phyloP scores from a whole-genome alignment of 2,113 vertebrate species.

The Arizona elegans region DNA sequence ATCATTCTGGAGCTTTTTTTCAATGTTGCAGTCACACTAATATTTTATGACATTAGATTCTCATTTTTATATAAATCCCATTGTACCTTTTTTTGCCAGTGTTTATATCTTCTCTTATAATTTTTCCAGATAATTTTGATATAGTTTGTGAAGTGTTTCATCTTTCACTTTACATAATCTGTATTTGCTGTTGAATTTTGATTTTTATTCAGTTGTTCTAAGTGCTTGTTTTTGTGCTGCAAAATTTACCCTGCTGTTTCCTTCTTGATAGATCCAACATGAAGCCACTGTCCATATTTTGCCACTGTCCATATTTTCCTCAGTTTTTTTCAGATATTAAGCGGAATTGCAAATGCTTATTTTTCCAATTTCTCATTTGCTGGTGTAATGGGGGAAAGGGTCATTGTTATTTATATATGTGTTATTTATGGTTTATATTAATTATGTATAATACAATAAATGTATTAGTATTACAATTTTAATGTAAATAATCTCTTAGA shows the following conservation, averaged over 20 bases:
- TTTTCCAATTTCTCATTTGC: not conserved
- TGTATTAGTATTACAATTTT: not conserved
- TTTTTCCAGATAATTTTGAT: not conserved
- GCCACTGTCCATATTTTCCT: not conserved
- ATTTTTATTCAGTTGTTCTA: not conserved
- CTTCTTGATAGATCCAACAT: not conserved
- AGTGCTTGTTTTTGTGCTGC: not conserved
- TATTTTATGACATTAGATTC: not conserved
- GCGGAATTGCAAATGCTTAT: not conserved
- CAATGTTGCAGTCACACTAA: not conserved
- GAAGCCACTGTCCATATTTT: not conserved
- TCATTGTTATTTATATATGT: not conserved
- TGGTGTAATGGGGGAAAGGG: too few species aligned
- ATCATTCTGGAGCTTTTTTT: not conserved
- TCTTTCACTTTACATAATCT: not conserved
- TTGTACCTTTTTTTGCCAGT: not conserved
- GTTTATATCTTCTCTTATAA: not conserved
- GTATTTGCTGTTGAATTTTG: not conserved
- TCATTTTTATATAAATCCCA: not conserved
- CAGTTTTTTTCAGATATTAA: not conserved
- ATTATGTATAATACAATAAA: not conserved
- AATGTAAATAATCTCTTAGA: not conserved
- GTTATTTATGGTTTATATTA: not conserved
- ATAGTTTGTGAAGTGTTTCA: not conserved
- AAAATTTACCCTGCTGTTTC: not conserved